These are phyloP conservation scores for Megastigmus dorsalis DNA, from an alignment of 2,888 invertebrate species.

Conservation along the genomic window DNA sequence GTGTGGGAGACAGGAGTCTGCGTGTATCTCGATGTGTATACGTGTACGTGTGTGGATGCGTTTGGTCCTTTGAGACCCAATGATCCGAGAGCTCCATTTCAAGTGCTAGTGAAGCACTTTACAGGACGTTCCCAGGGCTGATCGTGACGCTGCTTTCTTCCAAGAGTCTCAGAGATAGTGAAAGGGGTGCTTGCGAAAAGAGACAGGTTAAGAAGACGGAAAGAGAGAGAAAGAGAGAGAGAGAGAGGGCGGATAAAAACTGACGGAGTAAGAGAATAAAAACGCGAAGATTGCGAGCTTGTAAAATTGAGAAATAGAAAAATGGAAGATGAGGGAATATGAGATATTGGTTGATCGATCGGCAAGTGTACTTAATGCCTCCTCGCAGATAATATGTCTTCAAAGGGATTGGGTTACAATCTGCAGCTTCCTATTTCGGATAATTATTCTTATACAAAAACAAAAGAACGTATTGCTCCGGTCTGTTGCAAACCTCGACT, in stretches of 20 bases:
- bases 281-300: not conserved
- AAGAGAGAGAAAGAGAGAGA: not conserved
- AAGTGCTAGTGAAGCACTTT: conserved; percentile 36
- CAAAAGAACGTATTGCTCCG: too few species aligned
- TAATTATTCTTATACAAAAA: too few species aligned
- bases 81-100: conserved; percentile 40
- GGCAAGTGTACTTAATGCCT: not conserved
- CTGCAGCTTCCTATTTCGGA: too few species aligned
- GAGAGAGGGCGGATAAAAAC: not conserved
- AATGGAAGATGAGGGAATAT: too few species aligned
- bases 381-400: too few species aligned
- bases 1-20: too few species aligned
- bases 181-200: conserved; percentile 5
- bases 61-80: conserved; percentile 20
- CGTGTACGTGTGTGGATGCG: not conserved
- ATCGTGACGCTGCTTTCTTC: not conserved
- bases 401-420: too few species aligned
- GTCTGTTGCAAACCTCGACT: too few species aligned
- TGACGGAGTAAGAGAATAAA: not conserved
- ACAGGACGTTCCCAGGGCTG: conserved; percentile 17
- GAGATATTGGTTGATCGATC: conserved; percentile 25
- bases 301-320: too few species aligned
- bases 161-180: not conserved
- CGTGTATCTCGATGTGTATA: too few species aligned
- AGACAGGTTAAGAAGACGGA: not conserved